Base-by-base conservation (phyloP, 2,113 vertebrate genomes). In the Python bivittatus region DNA sequence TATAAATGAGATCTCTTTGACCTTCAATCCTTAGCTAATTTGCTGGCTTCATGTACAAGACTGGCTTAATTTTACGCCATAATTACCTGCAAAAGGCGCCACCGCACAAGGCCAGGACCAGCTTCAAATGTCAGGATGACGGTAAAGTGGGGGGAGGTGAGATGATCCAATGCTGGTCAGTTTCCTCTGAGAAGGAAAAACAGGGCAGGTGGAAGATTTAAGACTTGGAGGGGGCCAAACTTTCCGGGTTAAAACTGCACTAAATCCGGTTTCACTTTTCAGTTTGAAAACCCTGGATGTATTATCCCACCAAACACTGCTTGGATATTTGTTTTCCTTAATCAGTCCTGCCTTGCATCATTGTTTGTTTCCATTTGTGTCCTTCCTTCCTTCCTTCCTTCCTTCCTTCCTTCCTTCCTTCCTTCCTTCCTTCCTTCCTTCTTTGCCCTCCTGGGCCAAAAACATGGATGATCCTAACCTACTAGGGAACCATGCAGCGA, bases 1-100 rank as follows among this genome's bases (percentile, higher is more conserved):
- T 94, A 97, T 98, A 98, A 98, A 98, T 96, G 98, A 98, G 97
- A 97, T 98, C 98, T 97, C 97, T 96, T 97, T 98, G 98, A 98
- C 98, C 98, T 98, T 98, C 98, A 98, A 88, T 98, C 98, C 97
- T 97, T 96, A 96, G 97, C 97, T 98, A 98, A 98, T 98, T 92
- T 98, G 97, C 97, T 97, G 92, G 98, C 97, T 98, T 97, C 97
- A 96, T 97, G 98, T 97, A 97, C 97, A 97, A 98, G 97, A 96
- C 97, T 95, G 94, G 97, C 96, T 98, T 98, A 98, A 98, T 98
- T 98, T 98, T 97, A 98, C 91, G 95, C 97, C 96, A 98, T 98
- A 98, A 98, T 98, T 98, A 98, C 97, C 97, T 98, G 97, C 91
- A 97, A 98, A 97, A 97, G 95, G 97, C 95, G 91, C 97, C 97